These are phyloP conservation scores for Onchidella celtica DNA, from an alignment of 2,888 invertebrate genomes.

Conservation along the genomic window DNA sequence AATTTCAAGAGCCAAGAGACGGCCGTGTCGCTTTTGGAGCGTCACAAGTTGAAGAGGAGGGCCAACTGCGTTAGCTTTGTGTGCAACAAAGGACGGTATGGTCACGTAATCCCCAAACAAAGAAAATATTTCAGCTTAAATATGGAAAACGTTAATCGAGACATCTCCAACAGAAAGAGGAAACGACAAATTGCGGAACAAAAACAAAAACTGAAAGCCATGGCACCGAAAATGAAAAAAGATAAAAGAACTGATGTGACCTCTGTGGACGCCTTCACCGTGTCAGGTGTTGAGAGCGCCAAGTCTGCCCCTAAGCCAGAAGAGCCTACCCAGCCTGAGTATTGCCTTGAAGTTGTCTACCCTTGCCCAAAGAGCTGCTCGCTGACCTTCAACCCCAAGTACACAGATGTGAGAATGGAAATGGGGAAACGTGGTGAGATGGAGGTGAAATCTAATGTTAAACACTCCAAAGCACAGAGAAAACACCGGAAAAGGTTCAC, in stretches of 20 bases:
- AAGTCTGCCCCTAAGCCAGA: not conserved
- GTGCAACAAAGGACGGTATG: conserved; percentile 43
- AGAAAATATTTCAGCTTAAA: conserved; percentile 48
- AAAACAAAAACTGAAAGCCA: not conserved
- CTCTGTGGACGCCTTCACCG: conserved; percentile 25
- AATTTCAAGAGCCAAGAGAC: conserved; percentile 6
- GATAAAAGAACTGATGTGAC: not conserved
- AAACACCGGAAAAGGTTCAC: conserved; percentile 25
- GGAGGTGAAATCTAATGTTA: conserved; percentile 18
- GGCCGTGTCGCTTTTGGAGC: conserved; percentile 47
- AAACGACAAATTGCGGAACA: not conserved
- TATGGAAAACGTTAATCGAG: not conserved
- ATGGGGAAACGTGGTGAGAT: not conserved
- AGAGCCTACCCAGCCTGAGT: not conserved
- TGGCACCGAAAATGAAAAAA: not conserved
- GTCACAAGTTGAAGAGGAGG: conserved; percentile 54
- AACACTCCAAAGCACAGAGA: not conserved
- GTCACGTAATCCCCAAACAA: conserved; percentile 9
- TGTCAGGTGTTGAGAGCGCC: not conserved
- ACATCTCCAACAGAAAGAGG: not conserved
- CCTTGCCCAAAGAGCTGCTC: conserved; percentile 54
- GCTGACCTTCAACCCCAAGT: conserved; percentile 55
- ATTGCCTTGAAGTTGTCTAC: conserved; percentile 48
- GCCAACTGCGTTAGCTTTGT: conserved; percentile 53
- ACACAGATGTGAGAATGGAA: conserved; percentile 15